A percentile compares a stretch with the other conserved stretches of the same genome.
Evolutionary conservation across 2,113 vertebrate genomes (phyloP).

Genomic region (Brachyhypopomus gauderio): DNA sequence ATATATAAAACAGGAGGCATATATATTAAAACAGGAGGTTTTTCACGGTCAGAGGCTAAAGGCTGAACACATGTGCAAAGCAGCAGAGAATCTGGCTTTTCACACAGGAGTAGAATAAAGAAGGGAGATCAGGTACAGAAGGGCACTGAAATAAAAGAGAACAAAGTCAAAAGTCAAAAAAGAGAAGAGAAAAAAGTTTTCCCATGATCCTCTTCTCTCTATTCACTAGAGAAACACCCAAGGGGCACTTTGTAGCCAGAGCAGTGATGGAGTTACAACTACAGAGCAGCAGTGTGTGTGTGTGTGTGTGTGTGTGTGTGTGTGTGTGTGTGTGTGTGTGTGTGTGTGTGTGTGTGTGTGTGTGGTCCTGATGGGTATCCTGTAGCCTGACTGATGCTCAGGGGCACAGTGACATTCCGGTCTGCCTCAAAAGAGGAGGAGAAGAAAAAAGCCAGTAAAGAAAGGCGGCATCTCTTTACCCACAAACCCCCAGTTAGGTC

Average conservation of each 20-base stretch:
- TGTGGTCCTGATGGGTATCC: conserved; percentile 5
- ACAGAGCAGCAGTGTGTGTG: neutral
- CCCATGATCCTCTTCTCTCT: conserved; percentile 41
- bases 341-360: conserved; percentile 32
- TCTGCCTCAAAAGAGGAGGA: conserved; percentile 27
- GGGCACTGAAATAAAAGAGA: neutral
- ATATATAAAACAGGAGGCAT: too few relatives aligned
- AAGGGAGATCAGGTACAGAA: conserved; percentile 14
- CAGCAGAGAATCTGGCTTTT: neutral
- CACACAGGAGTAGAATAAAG: conserved; percentile 49
- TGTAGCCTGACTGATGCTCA: conserved; percentile 19
- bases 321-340: conserved; percentile 47
- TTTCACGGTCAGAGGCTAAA: too few relatives aligned
- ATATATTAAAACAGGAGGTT: too few relatives aligned
- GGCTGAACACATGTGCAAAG: too few relatives aligned
- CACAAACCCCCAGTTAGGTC: neutral
- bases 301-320: conserved; percentile 30
- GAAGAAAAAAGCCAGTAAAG: conserved; percentile 10
- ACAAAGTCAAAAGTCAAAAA: neutral
- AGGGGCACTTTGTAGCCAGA: conserved; percentile 1
- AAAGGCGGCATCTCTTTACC: conserved; percentile 1
- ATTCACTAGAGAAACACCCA: conserved; percentile 46
- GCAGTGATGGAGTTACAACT: conserved; percentile 36
- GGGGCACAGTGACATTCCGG: conserved; percentile 38
- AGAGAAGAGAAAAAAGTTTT: conserved; percentile 34